phyloP scores from a whole-genome alignment of 2,113 vertebrate species.

The Thalassoma bifasciatum region DNA sequence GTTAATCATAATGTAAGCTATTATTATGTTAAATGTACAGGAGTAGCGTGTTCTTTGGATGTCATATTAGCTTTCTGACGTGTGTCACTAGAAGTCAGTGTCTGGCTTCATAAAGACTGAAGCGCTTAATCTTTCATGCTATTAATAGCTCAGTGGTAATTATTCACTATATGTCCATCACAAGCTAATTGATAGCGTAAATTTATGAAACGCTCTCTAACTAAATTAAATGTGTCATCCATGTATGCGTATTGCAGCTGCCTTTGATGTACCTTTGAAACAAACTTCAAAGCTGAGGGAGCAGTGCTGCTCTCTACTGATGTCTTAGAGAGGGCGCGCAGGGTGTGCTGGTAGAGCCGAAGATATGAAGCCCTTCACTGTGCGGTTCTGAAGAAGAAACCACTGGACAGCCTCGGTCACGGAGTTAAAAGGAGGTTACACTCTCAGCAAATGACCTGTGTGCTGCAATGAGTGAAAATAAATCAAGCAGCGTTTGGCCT shows the following conservation, averaged over 20 bases:
- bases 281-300: constrained; percentile 74
- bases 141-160: not conserved
- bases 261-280: constrained; percentile 78
- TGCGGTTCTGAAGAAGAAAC: constrained; percentile 35
- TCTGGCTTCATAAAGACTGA: not conserved
- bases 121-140: not conserved
- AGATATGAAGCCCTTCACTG: constrained; percentile 54
- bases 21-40: not conserved
- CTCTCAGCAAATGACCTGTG: constrained; percentile 61
- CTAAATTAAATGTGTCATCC: constrained; percentile 46
- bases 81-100: not conserved
- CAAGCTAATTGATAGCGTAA: not conserved
- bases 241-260: constrained; percentile 30
- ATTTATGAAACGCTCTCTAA: constrained; percentile 6
- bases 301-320: constrained; percentile 53
- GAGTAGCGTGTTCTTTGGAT: not conserved
- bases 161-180: not conserved
- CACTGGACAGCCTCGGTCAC: constrained; percentile 39
- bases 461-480: constrained; percentile 56
- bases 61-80: constrained; percentile 17
- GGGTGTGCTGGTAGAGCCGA: constrained; percentile 17
- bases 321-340: constrained; percentile 47
- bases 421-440: constrained; percentile 59
- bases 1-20: constrained; percentile 18
- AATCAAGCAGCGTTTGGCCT: constrained; percentile 37